These are phyloP conservation scores for Linnaemya tessellans DNA, from an alignment of 2,888 invertebrate genomes.

Conservation along the genomic window DNA sequence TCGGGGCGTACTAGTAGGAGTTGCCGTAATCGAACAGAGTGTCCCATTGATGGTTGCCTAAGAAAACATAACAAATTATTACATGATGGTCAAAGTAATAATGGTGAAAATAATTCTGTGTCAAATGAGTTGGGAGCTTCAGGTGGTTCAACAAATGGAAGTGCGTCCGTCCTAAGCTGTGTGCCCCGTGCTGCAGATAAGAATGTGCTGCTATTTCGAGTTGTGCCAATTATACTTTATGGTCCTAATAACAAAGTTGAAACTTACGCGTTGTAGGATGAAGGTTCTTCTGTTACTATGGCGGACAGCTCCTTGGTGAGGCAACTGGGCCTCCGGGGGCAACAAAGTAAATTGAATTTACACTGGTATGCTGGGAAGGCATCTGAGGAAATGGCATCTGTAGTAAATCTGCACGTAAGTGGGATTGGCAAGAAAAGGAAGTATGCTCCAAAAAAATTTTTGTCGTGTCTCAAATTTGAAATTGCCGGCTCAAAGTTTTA, in stretches of 20 bases:
- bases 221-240: constrained; percentile 38
- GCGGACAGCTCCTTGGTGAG: constrained; percentile 26
- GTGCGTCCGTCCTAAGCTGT: neutral
- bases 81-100: neutral
- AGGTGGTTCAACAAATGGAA: constrained; percentile 9
- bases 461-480: too few relatives aligned
- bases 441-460: constrained; percentile 38
- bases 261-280: too few relatives aligned
- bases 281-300: constrained; percentile 48
- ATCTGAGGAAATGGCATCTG: constrained; percentile 27
- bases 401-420: constrained; percentile 50
- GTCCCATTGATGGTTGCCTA: constrained; percentile 8
- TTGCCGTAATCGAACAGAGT: constrained; percentile 18
- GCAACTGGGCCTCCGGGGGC: too few relatives aligned
- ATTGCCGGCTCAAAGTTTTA: constrained; percentile 64
- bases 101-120: neutral
- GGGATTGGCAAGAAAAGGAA: constrained; percentile 11
- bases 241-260: too few relatives aligned
- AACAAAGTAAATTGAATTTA: too few relatives aligned
- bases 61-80: constrained; percentile 28
- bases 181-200: neutral
- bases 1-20: constrained; percentile 23
- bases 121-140: neutral
- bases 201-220: constrained; percentile 7
- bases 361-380: constrained; percentile 26